Conservation (phyloP, 2,888 invertebrate species). For the Trissolcus japonicus region DNA sequence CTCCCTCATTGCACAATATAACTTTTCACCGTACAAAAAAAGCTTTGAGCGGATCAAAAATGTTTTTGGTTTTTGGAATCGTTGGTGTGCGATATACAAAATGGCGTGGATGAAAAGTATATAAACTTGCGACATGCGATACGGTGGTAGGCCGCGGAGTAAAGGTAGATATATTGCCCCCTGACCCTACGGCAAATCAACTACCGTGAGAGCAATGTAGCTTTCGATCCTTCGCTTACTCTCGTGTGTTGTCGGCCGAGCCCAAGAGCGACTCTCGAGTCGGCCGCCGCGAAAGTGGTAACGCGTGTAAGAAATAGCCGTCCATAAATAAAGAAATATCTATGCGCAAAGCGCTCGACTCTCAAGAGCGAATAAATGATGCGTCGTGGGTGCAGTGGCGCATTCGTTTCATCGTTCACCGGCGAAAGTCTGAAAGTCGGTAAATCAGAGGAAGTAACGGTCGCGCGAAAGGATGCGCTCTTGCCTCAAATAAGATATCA, state of each 20-base stretch:
- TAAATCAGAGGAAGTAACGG: constrained; percentile 58
- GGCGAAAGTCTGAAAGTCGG: constrained; percentile 48
- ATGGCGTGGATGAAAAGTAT: constrained; percentile 3
- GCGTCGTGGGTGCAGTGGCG: constrained; percentile 67
- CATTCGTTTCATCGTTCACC: constrained; percentile 48
- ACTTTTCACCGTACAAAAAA: too few species aligned
- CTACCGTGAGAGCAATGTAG: constrained; percentile 70
- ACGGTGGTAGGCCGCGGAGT: constrained; percentile 54
- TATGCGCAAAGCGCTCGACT: constrained; percentile 21
- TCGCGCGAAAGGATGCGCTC: constrained; percentile 40
- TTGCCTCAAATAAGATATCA: constrained; percentile 46
- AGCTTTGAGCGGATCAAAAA: too few species aligned
- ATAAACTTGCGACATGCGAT: constrained; percentile 62
- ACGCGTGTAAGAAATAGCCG: constrained; percentile 56
- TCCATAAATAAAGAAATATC: constrained; percentile 60
- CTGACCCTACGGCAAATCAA: constrained; percentile 65
- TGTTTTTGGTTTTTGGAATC: neutral
- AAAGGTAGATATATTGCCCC: constrained; percentile 69
- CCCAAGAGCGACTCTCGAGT: constrained; percentile 16
- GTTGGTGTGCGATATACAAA: neutral
- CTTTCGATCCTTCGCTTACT: constrained; percentile 50
- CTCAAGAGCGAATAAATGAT: constrained; percentile 64
- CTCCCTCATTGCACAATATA: too few species aligned
- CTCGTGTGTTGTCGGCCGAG: constrained; percentile 41
- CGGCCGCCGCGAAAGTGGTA: constrained; percentile 51